Percentiles rank a stretch among this genome's conserved stretches.
phyloP scores from a whole-genome alignment of 2,113 vertebrate genomes.

The Peucedramus taeniatus region DNA sequence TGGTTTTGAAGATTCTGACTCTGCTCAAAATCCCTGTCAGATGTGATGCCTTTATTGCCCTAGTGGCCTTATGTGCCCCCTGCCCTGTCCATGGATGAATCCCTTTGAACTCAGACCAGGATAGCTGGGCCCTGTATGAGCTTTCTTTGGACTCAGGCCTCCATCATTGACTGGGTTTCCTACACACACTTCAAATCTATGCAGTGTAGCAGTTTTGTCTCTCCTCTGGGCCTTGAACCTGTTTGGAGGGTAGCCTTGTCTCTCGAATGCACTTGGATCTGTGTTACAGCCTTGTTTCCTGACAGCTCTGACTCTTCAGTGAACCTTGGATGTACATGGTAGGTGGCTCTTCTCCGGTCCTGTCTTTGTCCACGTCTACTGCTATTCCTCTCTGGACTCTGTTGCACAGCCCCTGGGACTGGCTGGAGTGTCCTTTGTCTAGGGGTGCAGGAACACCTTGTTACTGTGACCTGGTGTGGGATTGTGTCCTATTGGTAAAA shows the following conservation, averaged over 20 bases:
- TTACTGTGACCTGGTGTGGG: not conserved
- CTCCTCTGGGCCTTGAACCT: not conserved
- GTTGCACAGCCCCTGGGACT: not conserved
- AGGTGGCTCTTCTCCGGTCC: not conserved
- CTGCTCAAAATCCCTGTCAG: not conserved
- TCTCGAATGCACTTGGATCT: not conserved
- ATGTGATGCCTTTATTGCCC: not conserved
- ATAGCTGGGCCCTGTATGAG: not conserved
- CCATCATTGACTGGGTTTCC: not conserved
- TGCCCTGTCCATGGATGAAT: rapidly evolving
- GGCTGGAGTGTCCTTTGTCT: not conserved
- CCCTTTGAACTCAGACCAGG: not conserved
- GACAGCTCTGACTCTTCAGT: not conserved
- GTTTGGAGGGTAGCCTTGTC: too few relatives aligned
- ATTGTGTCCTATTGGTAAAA: not conserved
- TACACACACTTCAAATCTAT: not conserved
- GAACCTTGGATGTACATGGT: not conserved
- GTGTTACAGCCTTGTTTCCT: not conserved
- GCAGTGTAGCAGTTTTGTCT: not conserved
- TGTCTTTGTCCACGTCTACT: not conserved
- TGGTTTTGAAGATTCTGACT: not conserved
- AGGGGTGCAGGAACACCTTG: too few relatives aligned
- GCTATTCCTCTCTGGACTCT: not conserved
- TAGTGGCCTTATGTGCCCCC: not conserved
- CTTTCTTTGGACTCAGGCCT: not conserved